Evolutionary conservation across 1,140 invertebrate genomes (phyloP), one percentile per base, ranked within the genome.

Genomic region (Potamilus streckersoni): DNA sequence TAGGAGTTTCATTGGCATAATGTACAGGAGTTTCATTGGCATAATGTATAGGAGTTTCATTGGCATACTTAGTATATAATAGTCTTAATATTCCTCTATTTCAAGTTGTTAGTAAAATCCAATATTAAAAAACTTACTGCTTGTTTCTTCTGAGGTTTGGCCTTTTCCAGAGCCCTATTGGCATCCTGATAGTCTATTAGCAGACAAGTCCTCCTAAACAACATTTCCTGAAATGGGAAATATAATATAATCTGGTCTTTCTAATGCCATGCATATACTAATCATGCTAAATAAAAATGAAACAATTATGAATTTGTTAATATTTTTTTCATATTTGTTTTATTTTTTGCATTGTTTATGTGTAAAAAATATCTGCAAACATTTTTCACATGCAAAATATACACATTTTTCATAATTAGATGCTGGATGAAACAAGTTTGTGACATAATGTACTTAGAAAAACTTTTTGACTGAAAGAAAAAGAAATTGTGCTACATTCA

Each of bases 161-260:
- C 89, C 79, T 90, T 90, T 62, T 91, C 90, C 62, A 91, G 77
- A 13, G 84, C 82, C 78, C 84, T 86, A 71, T 88, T 90, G 5
- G 90, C 85, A 79, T 90, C 86, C 84, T 91, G 90, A 87, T 90
- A 91, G 11, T 90, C 86, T 62, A 91, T 84, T 64, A 91, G 71
- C 14, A 91, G 83, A 77, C 85, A 84, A 12, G 90, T 91, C 66
- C 91, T 83, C 38, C 86, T 81, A 19, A 85, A 86, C 61, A 91
- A 82, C 91, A 91, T 91, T 61, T 90, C 89, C 84, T 86, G 60
- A 13, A 70, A 72, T 74, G 20, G 23, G 57, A 56, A 62, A 58
- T 49, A 49, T 14, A 73, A 58, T n/a, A 15, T 14, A 57, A 59
- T 6, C 17, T 6, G 38, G 38, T 49, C 38, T 49, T 49, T 49